phyloP scores from a whole-genome alignment of 2,113 vertebrate genomes.

The Rhabdomys dilectus region DNA sequence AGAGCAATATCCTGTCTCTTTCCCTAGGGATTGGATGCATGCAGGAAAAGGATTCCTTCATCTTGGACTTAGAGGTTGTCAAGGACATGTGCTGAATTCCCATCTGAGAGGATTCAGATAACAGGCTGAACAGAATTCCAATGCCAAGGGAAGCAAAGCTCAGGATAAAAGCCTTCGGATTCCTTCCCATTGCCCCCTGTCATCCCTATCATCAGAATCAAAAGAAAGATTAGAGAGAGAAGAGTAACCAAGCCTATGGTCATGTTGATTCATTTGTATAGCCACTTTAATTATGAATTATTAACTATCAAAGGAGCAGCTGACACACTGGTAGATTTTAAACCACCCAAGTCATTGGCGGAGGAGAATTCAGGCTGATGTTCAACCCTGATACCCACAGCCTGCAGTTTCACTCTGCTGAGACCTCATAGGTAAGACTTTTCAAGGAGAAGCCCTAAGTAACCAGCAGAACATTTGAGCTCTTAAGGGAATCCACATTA shows the following conservation, averaged over 20 bases:
- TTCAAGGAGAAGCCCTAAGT: conserved; percentile 72
- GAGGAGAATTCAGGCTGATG: conserved; percentile 49
- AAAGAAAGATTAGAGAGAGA: not conserved
- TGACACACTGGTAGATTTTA: not conserved
- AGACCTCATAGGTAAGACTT: conserved; percentile 61
- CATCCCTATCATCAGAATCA: not conserved
- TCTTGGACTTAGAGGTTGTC: not conserved
- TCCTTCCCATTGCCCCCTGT: not conserved
- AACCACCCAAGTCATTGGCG: not conserved
- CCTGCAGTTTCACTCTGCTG: conserved; percentile 56
- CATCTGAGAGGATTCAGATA: conserved; percentile 7
- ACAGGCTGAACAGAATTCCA: not conserved
- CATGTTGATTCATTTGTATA: conserved; percentile 36
- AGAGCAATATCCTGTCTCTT: not conserved
- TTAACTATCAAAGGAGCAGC: conserved; percentile 65
- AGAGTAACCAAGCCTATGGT: not conserved
- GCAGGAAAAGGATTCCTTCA: not conserved
- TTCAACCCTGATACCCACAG: conserved; percentile 5
- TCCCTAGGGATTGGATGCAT: not conserved
- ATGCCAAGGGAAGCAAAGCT: not conserved
- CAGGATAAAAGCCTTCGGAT: not conserved
- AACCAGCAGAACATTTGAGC: conserved; percentile 62
- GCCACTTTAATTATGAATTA: conserved; percentile 67
- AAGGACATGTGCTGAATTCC: not conserved
- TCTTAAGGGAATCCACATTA: conserved; percentile 73